Percentiles rank a stretch among this genome's conserved stretches.
These are phyloP conservation scores for Tachysurus fulvidraco DNA, from an alignment of 2,113 vertebrate genomes.

Conservation along the genomic window DNA sequence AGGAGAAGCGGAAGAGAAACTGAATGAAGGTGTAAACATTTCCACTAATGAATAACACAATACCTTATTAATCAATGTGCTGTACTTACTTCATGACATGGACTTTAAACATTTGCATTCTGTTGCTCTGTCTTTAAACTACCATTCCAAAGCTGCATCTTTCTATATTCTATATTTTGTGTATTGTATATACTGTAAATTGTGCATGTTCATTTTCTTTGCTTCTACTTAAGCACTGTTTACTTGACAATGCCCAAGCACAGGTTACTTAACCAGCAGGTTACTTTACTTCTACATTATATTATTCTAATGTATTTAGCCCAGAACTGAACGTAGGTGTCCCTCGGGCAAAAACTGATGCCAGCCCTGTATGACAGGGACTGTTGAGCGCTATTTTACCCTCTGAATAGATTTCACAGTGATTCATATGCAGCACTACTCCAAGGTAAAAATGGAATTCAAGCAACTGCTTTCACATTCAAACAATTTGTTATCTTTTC, in stretches of 20 bases:
- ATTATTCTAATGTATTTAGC: conserved; percentile 43
- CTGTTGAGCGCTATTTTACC: conserved; percentile 42
- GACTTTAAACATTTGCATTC: not conserved
- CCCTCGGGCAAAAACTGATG: conserved; percentile 44
- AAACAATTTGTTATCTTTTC: conserved; percentile 43
- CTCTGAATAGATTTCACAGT: conserved; percentile 35
- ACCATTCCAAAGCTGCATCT: not conserved
- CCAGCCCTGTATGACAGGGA: conserved; percentile 40
- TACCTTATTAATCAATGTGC: not conserved
- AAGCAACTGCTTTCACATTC: conserved; percentile 36
- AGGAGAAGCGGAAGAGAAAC: not conserved
- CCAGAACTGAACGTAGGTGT: conserved; percentile 37
- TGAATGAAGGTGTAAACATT: not conserved
- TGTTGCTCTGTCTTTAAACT: not conserved
- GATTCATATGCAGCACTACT: conserved; percentile 38
- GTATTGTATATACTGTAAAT: not conserved
- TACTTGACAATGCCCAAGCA: not conserved
- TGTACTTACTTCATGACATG: not conserved
- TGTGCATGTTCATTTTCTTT: not conserved
- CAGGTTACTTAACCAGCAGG: conserved; percentile 13
- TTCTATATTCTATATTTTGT: no score
- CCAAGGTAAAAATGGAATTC: conserved; percentile 44
- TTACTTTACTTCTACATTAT: conserved; percentile 36
- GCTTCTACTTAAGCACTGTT: not conserved
- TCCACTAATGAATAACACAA: not conserved